phyloP scores from a whole-genome alignment of 1,140 invertebrate genomes.

The Copidosoma floridanum region DNA sequence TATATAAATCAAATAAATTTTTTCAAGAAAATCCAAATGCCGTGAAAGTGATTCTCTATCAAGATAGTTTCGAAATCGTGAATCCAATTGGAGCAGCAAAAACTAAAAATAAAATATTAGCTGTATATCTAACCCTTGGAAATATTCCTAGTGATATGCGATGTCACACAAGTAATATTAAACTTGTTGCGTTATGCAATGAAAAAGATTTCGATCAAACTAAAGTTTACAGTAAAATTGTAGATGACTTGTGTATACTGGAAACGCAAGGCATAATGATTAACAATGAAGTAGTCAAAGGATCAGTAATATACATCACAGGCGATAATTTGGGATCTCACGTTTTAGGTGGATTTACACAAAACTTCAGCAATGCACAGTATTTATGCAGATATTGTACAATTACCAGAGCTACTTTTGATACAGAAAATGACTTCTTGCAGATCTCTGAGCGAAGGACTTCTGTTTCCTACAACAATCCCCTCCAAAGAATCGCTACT shows the following conservation, averaged over 20 bases:
- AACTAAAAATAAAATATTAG: slow-evolving; percentile 44
- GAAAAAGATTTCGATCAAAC: slow-evolving; percentile 37
- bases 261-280: slow-evolving; percentile 34
- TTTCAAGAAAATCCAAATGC: slow-evolving; percentile 35
- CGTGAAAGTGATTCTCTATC: slow-evolving; percentile 40
- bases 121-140: slow-evolving; percentile 40
- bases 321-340: slow-evolving; percentile 41
- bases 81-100: slow-evolving; percentile 41
- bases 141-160: slow-evolving; percentile 39
- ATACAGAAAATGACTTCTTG: slow-evolving; percentile 19
- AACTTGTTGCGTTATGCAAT: no score
- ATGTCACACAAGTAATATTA: slow-evolving; percentile 32
- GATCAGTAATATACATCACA: slow-evolving; percentile 33
- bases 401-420: slow-evolving; percentile 24
- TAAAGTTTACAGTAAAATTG: slow-evolving; percentile 35
- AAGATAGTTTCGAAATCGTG: slow-evolving; percentile 44
- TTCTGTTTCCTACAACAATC: no score
- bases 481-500: no score
- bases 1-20: slow-evolving; percentile 37
- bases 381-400: slow-evolving; percentile 34
- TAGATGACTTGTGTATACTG: slow-evolving; percentile 38
- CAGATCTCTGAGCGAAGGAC: no score
- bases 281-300: slow-evolving; percentile 29
- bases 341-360: slow-evolving; percentile 33
- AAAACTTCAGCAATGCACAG: slow-evolving; percentile 33